Conservation (phyloP, 92 coral and sea anemone species). For the Porites evermanni region DNA sequence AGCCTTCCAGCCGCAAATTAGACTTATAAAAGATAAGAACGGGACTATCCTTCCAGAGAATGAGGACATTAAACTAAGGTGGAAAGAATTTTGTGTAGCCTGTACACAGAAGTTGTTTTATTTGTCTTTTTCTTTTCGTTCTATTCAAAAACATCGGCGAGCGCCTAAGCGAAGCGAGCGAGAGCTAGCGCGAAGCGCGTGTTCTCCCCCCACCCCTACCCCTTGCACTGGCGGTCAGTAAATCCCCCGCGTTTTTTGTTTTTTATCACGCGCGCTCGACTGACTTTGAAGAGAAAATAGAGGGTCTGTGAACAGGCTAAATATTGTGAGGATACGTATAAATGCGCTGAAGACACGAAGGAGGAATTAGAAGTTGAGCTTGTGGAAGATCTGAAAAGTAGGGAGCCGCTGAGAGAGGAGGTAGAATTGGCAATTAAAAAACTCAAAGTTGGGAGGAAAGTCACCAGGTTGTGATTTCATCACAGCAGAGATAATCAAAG, state of each 20-base stretch:
- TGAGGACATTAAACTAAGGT: constrained; percentile 13
- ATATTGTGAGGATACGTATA: constrained; percentile 8
- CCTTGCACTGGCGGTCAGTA: too few species aligned
- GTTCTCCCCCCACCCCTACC: too few species aligned
- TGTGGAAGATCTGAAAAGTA: constrained; percentile 22
- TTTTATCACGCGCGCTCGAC: too few species aligned
- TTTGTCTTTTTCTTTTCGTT: too few species aligned
- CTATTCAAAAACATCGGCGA: too few species aligned
- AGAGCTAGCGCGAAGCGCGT: too few species aligned
- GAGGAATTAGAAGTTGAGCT: constrained; percentile 21
- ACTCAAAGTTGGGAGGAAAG: constrained; percentile 12
- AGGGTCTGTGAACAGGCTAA: too few species aligned
- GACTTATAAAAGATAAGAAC: constrained; percentile 19
- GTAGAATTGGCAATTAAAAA: constrained; percentile 16
- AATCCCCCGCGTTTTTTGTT: too few species aligned
- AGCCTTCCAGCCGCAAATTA: constrained; percentile 24
- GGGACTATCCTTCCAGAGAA: constrained; percentile 17
- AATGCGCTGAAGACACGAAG: constrained; percentile 2
- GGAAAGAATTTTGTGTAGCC: constrained; percentile 16
- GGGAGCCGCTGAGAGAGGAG: constrained; percentile 14
- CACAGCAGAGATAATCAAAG: constrained; percentile 14
- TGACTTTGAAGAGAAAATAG: too few species aligned
- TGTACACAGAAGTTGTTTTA: too few species aligned
- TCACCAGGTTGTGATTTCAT: constrained; percentile 15
- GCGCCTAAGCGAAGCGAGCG: too few species aligned